A percentile compares a stretch with the other conserved stretches of the same genome.
Evolutionary conservation across 1,140 invertebrate genomes (phyloP).

Genomic region (Hormaphis cornu): DNA sequence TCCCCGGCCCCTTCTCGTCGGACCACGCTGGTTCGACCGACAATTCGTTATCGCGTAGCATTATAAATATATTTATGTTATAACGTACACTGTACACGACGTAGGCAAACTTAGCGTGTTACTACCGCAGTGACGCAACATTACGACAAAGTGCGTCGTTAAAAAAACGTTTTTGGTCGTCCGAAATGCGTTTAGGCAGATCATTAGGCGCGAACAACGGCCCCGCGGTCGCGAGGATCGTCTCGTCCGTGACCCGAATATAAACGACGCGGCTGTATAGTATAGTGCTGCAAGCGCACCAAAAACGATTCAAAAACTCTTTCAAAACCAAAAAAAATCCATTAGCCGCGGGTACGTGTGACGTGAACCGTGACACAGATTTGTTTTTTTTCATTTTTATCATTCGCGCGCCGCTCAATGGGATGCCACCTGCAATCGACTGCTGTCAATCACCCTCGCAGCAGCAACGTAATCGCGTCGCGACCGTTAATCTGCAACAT

Average conservation of each 20-base stretch:
- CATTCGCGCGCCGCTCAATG: neutral
- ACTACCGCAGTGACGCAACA: slow-evolving; percentile 4
- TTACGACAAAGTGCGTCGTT: slow-evolving; percentile 11
- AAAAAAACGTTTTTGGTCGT: slow-evolving; percentile 14
- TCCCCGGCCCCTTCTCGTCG: too few species aligned
- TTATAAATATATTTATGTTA: neutral
- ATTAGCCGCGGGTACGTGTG: slow-evolving; percentile 16
- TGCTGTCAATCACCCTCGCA: slow-evolving; percentile 25
- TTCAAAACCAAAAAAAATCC: slow-evolving; percentile 28
- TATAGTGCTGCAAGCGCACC: neutral
- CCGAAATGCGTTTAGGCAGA: slow-evolving; percentile 12
- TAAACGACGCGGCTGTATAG: too few species aligned
- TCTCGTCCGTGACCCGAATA: slow-evolving; percentile 30
- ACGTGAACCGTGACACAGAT: slow-evolving; percentile 21
- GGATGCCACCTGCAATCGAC: neutral
- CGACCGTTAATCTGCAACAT: slow-evolving; percentile 2
- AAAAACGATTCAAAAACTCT: slow-evolving; percentile 18
- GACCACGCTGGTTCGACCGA: too few species aligned
- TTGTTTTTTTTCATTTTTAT: neutral
- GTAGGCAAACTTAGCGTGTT: too few species aligned
- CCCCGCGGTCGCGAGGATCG: neutral
- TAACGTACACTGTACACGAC: too few species aligned
- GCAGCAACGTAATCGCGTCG: neutral
- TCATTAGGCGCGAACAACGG: slow-evolving; percentile 8
- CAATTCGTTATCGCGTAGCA: too few species aligned